A percentile compares a stretch with the other conserved stretches of the same genome.
Conservation (phyloP, 2,113 vertebrate genomes). For the Pteronura brasiliensis region DNA sequence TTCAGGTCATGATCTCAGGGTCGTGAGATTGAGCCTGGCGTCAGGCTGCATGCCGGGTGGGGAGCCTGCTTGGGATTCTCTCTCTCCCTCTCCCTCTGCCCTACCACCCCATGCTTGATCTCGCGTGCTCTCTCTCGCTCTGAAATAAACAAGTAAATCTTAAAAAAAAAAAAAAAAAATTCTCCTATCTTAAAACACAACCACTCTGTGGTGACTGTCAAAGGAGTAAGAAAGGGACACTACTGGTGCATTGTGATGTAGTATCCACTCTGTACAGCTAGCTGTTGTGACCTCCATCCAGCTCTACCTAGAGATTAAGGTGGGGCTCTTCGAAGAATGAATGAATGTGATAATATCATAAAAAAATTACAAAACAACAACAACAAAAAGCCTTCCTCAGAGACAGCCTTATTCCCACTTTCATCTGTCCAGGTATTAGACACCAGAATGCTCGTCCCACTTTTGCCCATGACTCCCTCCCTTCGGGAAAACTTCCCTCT, state of each 20-base stretch:
- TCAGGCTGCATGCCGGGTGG: neutral
- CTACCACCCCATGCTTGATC: neutral
- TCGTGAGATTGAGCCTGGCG: accelerated
- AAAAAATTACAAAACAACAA: neutral
- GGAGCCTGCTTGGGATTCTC: neutral
- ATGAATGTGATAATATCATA: neutral
- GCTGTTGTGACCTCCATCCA: neutral
- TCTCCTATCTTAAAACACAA: neutral
- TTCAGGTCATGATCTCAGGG: no score
- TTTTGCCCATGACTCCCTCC: neutral
- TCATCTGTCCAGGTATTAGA: neutral
- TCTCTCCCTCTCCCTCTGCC: neutral
- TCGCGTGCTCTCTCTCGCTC: neutral
- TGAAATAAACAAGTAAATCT: neutral
- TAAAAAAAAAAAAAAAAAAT: neutral
- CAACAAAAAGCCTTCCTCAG: neutral
- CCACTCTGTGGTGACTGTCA: neutral
- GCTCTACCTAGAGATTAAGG: neutral
- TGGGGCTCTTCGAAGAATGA: neutral
- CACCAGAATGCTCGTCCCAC: neutral
- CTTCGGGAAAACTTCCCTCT: neutral
- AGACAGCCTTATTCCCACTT: neutral
- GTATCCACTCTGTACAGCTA: neutral
- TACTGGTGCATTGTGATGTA: neutral
- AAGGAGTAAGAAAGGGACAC: neutral